Evolutionary conservation across 1,140 invertebrate genomes (phyloP).

Genomic region (Hermetia illucens): DNA sequence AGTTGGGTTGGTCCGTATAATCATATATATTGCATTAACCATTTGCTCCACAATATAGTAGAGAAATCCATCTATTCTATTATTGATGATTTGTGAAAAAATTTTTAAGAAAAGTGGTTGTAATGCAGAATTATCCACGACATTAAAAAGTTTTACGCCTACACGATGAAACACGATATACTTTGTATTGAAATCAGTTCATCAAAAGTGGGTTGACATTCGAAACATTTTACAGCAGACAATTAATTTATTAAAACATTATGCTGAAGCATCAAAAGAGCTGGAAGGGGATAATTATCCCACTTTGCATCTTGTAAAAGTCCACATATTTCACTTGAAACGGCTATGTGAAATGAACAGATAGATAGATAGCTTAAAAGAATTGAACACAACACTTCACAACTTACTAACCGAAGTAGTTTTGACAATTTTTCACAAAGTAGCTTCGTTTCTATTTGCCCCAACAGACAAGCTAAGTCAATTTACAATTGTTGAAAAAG

Average conservation of each 20-base stretch:
- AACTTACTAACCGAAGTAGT: neutral
- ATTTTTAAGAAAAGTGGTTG: constrained; percentile 1
- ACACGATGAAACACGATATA: constrained; percentile 5
- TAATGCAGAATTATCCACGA: constrained; percentile 2
- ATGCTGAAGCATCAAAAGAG: constrained; percentile 3
- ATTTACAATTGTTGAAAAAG: neutral
- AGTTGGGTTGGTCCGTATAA: neutral
- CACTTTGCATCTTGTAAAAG: constrained; percentile 1
- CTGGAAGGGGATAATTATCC: constrained; percentile 4
- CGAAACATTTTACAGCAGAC: constrained; percentile 1
- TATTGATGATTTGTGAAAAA: constrained; percentile 1
- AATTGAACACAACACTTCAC: constrained; percentile 1
- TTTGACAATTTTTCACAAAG: constrained; percentile 2
- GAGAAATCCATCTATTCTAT: neutral
- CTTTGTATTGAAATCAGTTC: constrained; percentile 2
- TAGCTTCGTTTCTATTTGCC: neutral
- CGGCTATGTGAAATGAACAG: neutral
- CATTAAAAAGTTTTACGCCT: constrained; percentile 1
- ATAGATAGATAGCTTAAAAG: neutral
- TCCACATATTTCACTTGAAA: neutral
- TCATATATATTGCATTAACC: neutral
- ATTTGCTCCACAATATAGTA: constrained; percentile 1
- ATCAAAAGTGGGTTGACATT: constrained; percentile 4
- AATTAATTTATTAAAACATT: constrained; percentile 1
- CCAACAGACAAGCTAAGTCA: constrained; percentile 3